Conservation (phyloP, 2,797 vertebrate species). For the Dendrocincla tyrannina region DNA sequence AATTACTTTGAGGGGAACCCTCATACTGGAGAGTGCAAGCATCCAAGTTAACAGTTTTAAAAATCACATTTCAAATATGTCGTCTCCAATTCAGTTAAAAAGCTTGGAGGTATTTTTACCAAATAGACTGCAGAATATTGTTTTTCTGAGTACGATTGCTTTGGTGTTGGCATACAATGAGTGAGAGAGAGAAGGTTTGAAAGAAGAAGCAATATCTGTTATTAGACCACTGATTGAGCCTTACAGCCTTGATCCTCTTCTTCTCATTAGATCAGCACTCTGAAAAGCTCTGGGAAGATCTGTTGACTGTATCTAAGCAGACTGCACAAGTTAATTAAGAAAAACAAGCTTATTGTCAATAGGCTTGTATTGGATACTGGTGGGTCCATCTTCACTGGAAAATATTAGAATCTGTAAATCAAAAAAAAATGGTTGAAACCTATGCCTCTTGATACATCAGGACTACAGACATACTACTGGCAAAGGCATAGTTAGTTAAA, state of each 20-base stretch:
- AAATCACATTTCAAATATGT: neutral
- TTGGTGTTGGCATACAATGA: neutral
- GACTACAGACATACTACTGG: neutral
- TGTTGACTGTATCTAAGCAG: constrained; percentile 5
- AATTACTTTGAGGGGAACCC: neutral
- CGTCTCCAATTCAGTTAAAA: neutral
- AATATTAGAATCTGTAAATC: constrained; percentile 25
- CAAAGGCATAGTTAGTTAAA: neutral
- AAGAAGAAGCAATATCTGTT: neutral
- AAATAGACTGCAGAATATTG: neutral
- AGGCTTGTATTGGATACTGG: constrained; percentile 4
- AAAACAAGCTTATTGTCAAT: constrained; percentile 24
- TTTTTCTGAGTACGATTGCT: neutral
- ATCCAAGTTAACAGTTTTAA: neutral
- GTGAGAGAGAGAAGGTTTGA: neutral
- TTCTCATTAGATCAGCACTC: neutral
- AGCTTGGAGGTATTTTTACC: neutral
- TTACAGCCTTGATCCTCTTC: constrained; percentile 31
- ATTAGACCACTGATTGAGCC: neutral
- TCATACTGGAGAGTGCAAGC: neutral
- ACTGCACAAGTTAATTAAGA: neutral
- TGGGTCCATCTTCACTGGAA: neutral
- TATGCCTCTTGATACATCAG: neutral
- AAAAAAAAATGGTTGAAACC: neutral
- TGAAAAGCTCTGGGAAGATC: constrained; percentile 16